Evolutionary conservation across 2,888 invertebrate species (phyloP).

Genomic region (Nomada fucata): DNA sequence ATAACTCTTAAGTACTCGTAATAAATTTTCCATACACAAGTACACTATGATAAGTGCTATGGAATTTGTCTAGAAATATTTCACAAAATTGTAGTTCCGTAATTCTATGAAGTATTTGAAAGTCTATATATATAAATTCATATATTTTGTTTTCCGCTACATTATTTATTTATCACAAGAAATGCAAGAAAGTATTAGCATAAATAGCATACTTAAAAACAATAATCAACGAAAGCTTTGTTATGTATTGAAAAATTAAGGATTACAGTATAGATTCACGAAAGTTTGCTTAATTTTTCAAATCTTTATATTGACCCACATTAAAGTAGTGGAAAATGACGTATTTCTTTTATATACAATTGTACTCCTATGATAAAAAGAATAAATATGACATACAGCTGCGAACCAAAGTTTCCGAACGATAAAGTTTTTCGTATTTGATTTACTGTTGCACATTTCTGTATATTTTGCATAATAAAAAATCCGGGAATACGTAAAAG

Average conservation of each 20-base stretch:
- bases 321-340: constrained; percentile 30
- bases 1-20: constrained; percentile 53
- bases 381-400: constrained; percentile 50
- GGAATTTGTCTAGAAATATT: constrained; percentile 37
- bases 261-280: constrained; percentile 22
- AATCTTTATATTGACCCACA: constrained; percentile 18
- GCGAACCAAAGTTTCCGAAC: too few relatives aligned
- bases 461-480: too few relatives aligned
- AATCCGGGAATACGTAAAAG: too few relatives aligned
- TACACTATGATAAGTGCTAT: constrained; percentile 26
- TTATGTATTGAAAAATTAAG: constrained; percentile 33
- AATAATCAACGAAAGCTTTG: constrained; percentile 14
- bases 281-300: constrained; percentile 12
- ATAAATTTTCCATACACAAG: constrained; percentile 62
- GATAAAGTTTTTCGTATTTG: too few relatives aligned
- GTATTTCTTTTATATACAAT: constrained; percentile 52
- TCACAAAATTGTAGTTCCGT: constrained; percentile 25
- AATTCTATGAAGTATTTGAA: constrained; percentile 38
- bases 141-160: constrained; percentile 19
- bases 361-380: constrained; percentile 34
- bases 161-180: constrained; percentile 13
- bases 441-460: too few relatives aligned
- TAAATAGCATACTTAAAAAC: constrained; percentile 25
- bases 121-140: constrained; percentile 9
- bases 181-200: constrained; percentile 20